A percentile compares a stretch with the other conserved stretches of the same genome.
Conservation (phyloP, 2,888 invertebrate species). For the Tenthredo livida region DNA sequence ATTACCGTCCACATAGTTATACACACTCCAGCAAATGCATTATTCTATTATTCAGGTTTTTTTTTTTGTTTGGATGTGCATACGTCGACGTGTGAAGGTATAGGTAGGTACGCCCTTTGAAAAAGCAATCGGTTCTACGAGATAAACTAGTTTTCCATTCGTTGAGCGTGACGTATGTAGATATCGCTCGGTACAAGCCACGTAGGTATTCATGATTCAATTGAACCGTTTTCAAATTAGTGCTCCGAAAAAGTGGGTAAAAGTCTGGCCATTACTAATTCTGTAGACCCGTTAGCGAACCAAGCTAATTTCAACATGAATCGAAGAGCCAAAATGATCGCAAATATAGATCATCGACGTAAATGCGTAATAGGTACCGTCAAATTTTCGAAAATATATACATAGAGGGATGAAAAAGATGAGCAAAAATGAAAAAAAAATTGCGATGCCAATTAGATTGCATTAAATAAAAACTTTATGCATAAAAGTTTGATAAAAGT, state of each 20-base stretch:
- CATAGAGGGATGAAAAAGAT: not conserved
- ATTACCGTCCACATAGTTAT: not conserved
- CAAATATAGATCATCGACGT: not conserved
- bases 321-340: not conserved
- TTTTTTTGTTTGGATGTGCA: not conserved
- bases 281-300: not conserved
- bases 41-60: not conserved
- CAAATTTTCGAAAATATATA: not conserved
- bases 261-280: not conserved
- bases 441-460: not conserved
- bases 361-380: not conserved
- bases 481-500: not conserved
- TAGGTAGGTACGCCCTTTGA: not conserved
- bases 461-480: not conserved
- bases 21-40: not conserved
- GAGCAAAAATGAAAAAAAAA: not conserved
- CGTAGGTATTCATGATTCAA: not conserved
- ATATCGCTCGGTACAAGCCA: not conserved
- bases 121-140: conserved; percentile 11
- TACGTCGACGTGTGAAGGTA: not conserved
- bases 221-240: conserved; percentile 23
- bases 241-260: not conserved
- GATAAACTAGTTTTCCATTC: conserved; percentile 28
- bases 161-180: conserved; percentile 2
- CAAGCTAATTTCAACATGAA: not conserved